Percentiles rank a stretch among this genome's conserved stretches.
phyloP scores from a whole-genome alignment of 2,888 invertebrate species.

The Octonoba sinensis region DNA sequence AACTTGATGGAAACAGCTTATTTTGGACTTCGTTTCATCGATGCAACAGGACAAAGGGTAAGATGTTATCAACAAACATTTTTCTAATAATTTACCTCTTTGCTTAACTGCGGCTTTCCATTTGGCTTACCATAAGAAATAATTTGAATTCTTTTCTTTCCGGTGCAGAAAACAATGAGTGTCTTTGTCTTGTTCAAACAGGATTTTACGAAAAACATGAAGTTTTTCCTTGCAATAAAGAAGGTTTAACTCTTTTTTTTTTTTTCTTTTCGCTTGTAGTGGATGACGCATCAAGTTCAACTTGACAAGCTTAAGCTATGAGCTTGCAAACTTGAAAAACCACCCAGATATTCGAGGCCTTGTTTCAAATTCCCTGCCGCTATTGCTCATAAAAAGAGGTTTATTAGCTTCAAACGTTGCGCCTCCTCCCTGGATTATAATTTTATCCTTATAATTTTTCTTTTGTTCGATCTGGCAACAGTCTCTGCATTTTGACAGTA shows the following conservation, averaged over 20 bases:
- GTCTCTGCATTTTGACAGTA: too few species aligned
- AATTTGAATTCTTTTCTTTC: not conserved
- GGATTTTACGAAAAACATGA: not conserved
- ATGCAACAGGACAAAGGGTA: conserved; percentile 94
- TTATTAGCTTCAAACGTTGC: conserved; percentile 20
- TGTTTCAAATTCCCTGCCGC: not conserved
- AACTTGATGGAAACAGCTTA: conserved; percentile 96
- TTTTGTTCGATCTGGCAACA: too few species aligned
- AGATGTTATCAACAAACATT: conserved; percentile 70
- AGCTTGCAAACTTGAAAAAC: conserved; percentile 11
- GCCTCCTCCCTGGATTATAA: conserved; percentile 4
- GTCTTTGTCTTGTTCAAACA: not conserved
- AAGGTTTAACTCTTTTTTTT: not conserved
- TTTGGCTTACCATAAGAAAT: not conserved
- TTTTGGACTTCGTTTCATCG: conserved; percentile 93
- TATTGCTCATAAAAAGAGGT: conserved; percentile 21
- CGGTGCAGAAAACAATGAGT: not conserved
- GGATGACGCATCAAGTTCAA: conserved; percentile 12
- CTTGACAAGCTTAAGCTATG: conserved; percentile 7
- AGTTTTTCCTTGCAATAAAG: not conserved
- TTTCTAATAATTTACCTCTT: not conserved
- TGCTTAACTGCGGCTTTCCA: too few species aligned
- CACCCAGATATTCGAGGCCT: not conserved
- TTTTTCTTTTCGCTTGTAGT: not conserved
- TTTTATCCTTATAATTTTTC: not conserved